Percentiles rank a stretch among this genome's conserved stretches.
These are phyloP conservation scores for Tamandua tetradactyla DNA, from an alignment of 2,797 vertebrate genomes.

Conservation along the genomic window DNA sequence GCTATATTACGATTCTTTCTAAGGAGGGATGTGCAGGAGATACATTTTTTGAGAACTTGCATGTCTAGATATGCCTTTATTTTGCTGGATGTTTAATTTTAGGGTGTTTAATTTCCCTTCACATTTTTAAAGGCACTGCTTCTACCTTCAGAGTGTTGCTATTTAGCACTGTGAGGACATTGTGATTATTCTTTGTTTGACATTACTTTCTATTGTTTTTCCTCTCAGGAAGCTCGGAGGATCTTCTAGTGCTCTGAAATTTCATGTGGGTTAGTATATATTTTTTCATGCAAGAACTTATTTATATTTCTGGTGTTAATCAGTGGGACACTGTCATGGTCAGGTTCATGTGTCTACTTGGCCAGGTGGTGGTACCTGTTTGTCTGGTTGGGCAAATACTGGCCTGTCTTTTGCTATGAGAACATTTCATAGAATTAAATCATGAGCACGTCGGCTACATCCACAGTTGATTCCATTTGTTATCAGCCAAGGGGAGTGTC, in stretches of 20 bases:
- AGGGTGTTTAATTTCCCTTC: neutral
- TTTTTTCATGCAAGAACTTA: too few species aligned
- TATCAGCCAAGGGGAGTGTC: too few species aligned
- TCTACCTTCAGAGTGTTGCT: neutral
- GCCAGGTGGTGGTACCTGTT: too few species aligned
- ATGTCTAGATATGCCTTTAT: neutral
- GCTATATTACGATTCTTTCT: neutral
- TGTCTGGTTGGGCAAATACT: too few species aligned
- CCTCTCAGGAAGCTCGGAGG: neutral
- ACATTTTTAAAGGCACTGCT: neutral
- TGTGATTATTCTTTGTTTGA: neutral
- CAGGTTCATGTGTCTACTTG: too few species aligned
- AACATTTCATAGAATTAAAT: too few species aligned
- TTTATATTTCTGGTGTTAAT: too few species aligned
- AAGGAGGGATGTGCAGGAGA: neutral
- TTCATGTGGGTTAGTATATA: neutral
- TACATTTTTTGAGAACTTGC: slow-evolving; percentile 14
- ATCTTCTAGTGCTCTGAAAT: neutral
- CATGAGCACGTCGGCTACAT: too few species aligned
- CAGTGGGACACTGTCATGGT: too few species aligned
- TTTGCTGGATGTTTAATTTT: neutral
- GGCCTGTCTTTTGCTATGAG: too few species aligned
- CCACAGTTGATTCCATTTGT: too few species aligned
- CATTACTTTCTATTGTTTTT: neutral
- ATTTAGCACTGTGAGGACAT: neutral